phyloP scores from a whole-genome alignment of 2,797 vertebrate genomes.

The Geotria australis region DNA sequence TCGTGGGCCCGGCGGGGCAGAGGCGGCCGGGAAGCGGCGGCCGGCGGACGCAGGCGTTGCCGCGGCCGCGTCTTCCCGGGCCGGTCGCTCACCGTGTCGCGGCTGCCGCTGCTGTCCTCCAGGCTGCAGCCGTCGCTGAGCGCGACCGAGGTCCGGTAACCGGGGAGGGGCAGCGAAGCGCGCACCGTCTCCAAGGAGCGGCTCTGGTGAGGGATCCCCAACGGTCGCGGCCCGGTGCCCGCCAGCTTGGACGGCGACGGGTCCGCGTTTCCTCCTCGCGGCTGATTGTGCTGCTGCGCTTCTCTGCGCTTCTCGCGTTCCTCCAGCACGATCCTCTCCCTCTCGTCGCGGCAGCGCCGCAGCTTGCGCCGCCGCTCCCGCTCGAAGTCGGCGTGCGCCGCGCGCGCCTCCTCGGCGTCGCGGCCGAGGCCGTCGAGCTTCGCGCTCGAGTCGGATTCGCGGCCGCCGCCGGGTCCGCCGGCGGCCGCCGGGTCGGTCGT shows the following conservation, averaged over 20 bases:
- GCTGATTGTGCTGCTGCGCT: constrained; percentile 3
- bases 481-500: constrained; percentile 65
- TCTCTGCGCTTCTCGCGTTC: constrained; percentile 28
- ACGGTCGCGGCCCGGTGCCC: neutral
- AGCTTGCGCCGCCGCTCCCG: constrained; percentile 47
- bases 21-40: neutral
- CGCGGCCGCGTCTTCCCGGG: neutral
- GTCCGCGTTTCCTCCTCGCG: constrained; percentile 2
- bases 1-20: neutral
- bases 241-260: neutral
- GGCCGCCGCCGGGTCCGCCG: constrained; percentile 7
- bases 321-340: constrained; percentile 54
- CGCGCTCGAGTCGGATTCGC: too few species aligned
- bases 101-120: neutral
- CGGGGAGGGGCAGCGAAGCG: neutral
- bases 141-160: neutral
- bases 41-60: neutral
- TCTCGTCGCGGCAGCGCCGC: constrained; percentile 53
- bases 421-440: too few species aligned
- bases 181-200: neutral
- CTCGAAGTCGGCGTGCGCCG: constrained; percentile 58
- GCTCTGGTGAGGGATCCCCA: neutral
- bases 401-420: neutral
- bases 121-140: neutral
- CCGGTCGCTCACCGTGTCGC: neutral